Evolutionary conservation across 2,888 invertebrate species (phyloP).

Genomic region (Scelioninae gen. 2): DNA sequence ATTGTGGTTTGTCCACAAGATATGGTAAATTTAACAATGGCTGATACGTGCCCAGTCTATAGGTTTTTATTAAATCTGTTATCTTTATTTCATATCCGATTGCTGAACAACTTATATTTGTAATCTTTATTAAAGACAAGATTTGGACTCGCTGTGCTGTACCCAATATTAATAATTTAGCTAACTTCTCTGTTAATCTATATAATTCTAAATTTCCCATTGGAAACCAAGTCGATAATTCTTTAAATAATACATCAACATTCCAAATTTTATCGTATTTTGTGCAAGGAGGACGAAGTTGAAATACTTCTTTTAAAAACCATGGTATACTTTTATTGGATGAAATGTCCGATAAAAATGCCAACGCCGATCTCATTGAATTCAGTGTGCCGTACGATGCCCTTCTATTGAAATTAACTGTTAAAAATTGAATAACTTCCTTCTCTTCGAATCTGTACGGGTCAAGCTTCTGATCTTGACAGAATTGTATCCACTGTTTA

Average conservation of each 20-base stretch:
- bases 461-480: constrained; percentile 37
- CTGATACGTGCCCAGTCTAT: not conserved
- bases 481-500: constrained; percentile 62
- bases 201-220: constrained; percentile 14
- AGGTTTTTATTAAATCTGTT: not conserved
- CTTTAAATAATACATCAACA: constrained; percentile 33
- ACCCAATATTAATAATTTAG: constrained; percentile 10
- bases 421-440: constrained; percentile 42
- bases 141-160: constrained; percentile 33
- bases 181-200: not conserved
- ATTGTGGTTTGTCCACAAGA: not conserved
- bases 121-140: constrained; percentile 39
- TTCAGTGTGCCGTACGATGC: constrained; percentile 62
- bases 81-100: not conserved
- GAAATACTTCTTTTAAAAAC: constrained; percentile 60
- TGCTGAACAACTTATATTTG: too few species aligned
- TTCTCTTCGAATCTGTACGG: constrained; percentile 32
- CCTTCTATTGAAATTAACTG: constrained; percentile 42
- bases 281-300: constrained; percentile 33
- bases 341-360: constrained; percentile 58
- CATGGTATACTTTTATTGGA: constrained; percentile 52
- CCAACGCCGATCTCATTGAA: constrained; percentile 62
- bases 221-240: constrained; percentile 13
- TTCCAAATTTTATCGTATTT: constrained; percentile 54
- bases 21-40: not conserved